Evolutionary conservation across 2,113 vertebrate genomes (phyloP), one percentile per base, ranked within the genome.

Genomic region (Deroptyus accipitrinus): DNA sequence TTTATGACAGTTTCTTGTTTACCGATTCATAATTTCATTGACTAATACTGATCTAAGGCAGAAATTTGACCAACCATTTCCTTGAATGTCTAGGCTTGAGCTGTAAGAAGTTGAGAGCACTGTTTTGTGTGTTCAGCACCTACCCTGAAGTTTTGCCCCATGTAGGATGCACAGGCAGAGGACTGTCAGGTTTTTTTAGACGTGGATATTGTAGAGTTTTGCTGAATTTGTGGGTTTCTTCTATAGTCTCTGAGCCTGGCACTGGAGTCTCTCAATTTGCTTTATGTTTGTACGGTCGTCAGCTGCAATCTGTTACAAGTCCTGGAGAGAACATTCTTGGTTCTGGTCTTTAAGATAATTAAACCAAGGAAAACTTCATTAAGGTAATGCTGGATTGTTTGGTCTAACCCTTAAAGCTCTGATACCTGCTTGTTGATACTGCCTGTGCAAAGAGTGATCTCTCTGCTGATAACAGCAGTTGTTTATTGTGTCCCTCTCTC

Each of bases 331-430:
- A 59, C 0, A 0, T 62, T 91, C n/a, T 86, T 67, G 22, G 28
- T 92, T 92, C 59, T 92, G 59, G 19, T 84, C 25, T 70, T 94
- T 59, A 74, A 89, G 51, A 63, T 89, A 84, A 81, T 88, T 94
- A 70, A 94, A 73, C 39, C 24, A n/a, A 73, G 37, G 51, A 92
- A 82, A 93, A 57, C 44, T 33, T 83, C 64, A 70, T 88, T 77
- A 73, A 68, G 30, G 25, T 63, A 59, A 33, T 15, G 25, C 35
- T 78, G 35, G 19, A 39, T 94, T 41, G 27, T 86, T 95, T 80
- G 37, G 7, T 95, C 39, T 80, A 77, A 67, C 28, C 11, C 41
- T 84, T 84, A 70, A 81, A 84, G 46, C 42, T 72, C 7, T 68
- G 63, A 28, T 0, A 63, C 42, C 30, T 42, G 13, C 57, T 72